phyloP scores from a whole-genome alignment of 2,797 vertebrate genomes.

The Delichon dasypus region DNA sequence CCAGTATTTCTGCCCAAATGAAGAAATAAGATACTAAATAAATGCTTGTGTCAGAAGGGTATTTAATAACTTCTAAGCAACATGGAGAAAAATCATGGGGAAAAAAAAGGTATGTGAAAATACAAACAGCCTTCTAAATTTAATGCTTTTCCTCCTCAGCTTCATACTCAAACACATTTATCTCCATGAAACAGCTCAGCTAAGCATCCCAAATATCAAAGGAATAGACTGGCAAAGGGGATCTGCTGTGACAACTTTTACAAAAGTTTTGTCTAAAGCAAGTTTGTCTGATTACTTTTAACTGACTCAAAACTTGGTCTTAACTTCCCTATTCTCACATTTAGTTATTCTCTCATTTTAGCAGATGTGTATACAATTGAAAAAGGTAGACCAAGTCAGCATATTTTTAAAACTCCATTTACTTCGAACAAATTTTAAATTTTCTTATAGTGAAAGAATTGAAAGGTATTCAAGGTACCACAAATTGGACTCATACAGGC shows the following conservation, averaged over 20 bases:
- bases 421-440: neutral
- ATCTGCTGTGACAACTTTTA: neutral
- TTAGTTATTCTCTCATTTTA: neutral
- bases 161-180: neutral
- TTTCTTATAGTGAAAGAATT: neutral
- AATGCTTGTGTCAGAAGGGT: neutral
- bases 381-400: neutral
- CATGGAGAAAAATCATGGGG: fast-evolving
- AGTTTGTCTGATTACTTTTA: neutral
- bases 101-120: neutral
- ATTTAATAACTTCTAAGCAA: neutral
- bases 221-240: neutral
- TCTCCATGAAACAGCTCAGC: neutral
- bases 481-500: neutral
- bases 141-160: neutral
- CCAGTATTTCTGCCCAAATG: neutral
- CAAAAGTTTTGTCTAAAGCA: neutral
- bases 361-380: neutral
- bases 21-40: neutral
- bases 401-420: neutral
- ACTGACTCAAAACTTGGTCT: neutral
- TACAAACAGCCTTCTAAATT: neutral
- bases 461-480: neutral
- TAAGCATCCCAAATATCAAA: neutral
- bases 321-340: neutral